Conservation (phyloP, 2,113 vertebrate genomes). For the Myiozetetes cayanensis region DNA sequence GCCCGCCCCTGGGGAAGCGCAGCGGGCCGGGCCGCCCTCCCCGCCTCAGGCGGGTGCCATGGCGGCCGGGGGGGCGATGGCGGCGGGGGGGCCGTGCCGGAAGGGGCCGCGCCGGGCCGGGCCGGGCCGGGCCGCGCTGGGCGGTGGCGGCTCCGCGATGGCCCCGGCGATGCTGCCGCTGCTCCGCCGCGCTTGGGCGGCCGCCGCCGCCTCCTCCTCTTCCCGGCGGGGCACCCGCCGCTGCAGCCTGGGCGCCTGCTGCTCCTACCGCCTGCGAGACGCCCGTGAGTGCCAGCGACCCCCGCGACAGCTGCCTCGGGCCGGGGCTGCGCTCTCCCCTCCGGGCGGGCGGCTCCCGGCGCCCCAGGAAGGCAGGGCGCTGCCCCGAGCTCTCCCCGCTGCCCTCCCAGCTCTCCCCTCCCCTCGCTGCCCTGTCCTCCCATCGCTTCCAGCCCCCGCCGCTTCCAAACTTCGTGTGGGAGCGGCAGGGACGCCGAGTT, state of each 20-base stretch:
- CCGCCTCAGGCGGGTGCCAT: background rate
- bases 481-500: background rate
- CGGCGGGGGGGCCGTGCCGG: background rate
- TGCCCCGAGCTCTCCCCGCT: too few species aligned
- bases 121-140: rapidly evolving
- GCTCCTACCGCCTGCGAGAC: slow-evolving; percentile 83
- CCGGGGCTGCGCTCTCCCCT: too few species aligned
- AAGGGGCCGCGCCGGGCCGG: background rate
- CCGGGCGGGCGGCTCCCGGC: too few species aligned
- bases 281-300: slow-evolving; percentile 74
- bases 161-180: background rate
- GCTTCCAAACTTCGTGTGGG: rapidly evolving
- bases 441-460: background rate
- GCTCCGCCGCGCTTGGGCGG: background rate
- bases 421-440: background rate
- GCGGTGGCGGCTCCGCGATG: background rate
- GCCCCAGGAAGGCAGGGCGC: too few species aligned
- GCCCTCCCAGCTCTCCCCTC: background rate
- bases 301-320: too few species aligned
- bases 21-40: too few species aligned
- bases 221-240: background rate
- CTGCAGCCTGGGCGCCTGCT: slow-evolving; percentile 82
- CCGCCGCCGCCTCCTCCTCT: background rate
- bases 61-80: background rate
- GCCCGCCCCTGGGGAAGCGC: background rate